A percentile compares a stretch with the other conserved stretches of the same genome.
These are phyloP conservation scores for Drosophila mimetica DNA, from an alignment of 2,888 invertebrate species.

Conservation along the genomic window DNA sequence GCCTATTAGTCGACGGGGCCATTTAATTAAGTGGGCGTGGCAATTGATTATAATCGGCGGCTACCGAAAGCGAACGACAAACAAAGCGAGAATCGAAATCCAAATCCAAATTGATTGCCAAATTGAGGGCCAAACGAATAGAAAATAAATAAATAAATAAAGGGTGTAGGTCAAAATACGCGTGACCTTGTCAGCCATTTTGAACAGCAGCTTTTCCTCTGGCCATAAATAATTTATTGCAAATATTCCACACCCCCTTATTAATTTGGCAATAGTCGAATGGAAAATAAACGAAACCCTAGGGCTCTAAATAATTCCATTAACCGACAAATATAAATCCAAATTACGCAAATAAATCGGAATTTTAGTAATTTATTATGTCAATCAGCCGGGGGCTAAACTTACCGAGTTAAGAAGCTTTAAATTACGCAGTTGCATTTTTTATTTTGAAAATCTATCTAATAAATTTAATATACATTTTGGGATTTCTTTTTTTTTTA, in stretches of 20 bases:
- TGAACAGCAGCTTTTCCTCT: conserved; percentile 32
- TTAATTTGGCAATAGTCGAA: conserved; percentile 27
- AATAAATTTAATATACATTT: too few species aligned
- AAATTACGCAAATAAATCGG: conserved; percentile 7
- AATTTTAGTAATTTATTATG: conserved; percentile 5
- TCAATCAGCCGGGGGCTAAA: conserved; percentile 2
- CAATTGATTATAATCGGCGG: conserved; percentile 64
- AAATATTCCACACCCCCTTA: conserved; percentile 7
- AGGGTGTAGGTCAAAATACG: conserved; percentile 20
- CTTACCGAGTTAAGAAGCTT: not conserved
- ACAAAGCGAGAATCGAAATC: conserved; percentile 54
- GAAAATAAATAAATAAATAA: conserved; percentile 17
- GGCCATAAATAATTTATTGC: conserved; percentile 31
- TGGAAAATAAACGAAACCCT: conserved; percentile 11
- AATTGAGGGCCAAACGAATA: conserved; percentile 44
- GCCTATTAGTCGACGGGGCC: conserved; percentile 52
- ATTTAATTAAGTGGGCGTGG: conserved; percentile 77
- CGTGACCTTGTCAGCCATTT: conserved; percentile 56
- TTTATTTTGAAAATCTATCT: too few species aligned
- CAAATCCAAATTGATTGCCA: conserved; percentile 72
- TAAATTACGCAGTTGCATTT: not conserved
- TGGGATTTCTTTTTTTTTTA: not conserved
- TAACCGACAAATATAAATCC: conserved; percentile 15
- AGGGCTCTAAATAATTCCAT: conserved; percentile 16
- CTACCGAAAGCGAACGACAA: conserved; percentile 18